Evolutionary conservation across 2,888 invertebrate species (phyloP).

Genomic region (Tuberolachnus salignus): DNA sequence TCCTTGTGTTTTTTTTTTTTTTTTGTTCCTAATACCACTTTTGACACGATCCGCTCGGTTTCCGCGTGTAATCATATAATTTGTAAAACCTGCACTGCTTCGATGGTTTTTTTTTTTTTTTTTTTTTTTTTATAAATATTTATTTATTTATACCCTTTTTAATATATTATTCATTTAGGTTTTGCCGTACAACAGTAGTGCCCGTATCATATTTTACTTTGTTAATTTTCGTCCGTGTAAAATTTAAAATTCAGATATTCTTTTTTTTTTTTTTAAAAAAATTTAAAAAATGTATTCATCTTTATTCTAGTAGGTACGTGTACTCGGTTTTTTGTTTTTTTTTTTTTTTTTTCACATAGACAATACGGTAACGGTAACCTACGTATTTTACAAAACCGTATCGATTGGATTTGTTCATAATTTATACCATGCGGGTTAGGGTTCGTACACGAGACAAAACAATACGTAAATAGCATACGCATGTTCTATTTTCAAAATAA

Average conservation of each 20-base stretch:
- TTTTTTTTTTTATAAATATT: no score
- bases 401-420: no score
- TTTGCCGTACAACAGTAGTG: not conserved
- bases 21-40: no score
- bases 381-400: no score
- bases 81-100: not conserved
- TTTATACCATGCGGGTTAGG: no score
- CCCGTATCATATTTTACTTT: not conserved
- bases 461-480: no score
- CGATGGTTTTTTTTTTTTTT: not conserved
- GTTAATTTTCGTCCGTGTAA: conserved; percentile 8
- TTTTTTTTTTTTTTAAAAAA: no score
- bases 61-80: not conserved
- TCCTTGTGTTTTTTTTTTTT: not conserved
- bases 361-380: no score
- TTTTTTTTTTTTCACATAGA: no score
- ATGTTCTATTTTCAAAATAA: no score
- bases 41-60: not conserved
- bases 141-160: conserved; percentile 7
- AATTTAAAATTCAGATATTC: conserved; percentile 24
- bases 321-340: not conserved
- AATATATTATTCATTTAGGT: conserved; percentile 8
- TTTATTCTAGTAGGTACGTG: not conserved
- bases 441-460: no score
- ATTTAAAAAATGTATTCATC: not conserved